Evolutionary conservation across 2,113 vertebrate species (phyloP), one percentile per base, ranked within the genome.

Genomic region (Paralichthys olivaceus): DNA sequence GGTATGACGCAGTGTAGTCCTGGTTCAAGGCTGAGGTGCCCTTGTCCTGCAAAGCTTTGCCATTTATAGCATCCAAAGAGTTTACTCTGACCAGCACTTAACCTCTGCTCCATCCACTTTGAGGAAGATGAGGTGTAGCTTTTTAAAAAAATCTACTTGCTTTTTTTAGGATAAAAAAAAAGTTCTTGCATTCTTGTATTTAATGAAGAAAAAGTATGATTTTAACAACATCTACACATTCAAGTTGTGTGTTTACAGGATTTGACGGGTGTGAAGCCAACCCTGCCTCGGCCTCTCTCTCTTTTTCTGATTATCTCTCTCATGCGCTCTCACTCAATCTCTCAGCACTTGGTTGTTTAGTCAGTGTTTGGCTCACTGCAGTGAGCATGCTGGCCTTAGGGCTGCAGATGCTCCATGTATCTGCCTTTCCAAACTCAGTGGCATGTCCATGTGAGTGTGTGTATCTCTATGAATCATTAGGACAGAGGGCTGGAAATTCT

Each of bases 401-500:
- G 57, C 60, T 65, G 47, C 68, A 54, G 68, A 78, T 62, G 23
- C 58, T 81, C 22, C 32, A 69, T 40, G 49, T 28, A 23, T 74
- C 47, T 58, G 25, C 60, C 70, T 65, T 28, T 11, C 26, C 20
- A 45, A 69, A 86, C 1, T 47, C 61, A 57, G 61, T 34, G n/a
- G 64, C 77, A 47, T 64, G 34, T 80, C 79, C 28, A n/a, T 58
- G 62, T 56, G 4, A 57, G 11, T 45, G 55, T 54, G 61, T 56
- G 43, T 37, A 2, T 51, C 56, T 67, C 29, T 53, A 17, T 71
- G 61, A 69, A 62, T 7, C 69, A 23, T 53, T 53, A 55, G 13
- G 40, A 72, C 62, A 62, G 25, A 70, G 57, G 7, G 69, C 22
- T 65, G 75, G 68, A 75, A 85, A 80, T 60, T 75, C 51, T 73